phyloP scores from a whole-genome alignment of 2,888 invertebrate genomes.

The Dolichomitus sp. region DNA sequence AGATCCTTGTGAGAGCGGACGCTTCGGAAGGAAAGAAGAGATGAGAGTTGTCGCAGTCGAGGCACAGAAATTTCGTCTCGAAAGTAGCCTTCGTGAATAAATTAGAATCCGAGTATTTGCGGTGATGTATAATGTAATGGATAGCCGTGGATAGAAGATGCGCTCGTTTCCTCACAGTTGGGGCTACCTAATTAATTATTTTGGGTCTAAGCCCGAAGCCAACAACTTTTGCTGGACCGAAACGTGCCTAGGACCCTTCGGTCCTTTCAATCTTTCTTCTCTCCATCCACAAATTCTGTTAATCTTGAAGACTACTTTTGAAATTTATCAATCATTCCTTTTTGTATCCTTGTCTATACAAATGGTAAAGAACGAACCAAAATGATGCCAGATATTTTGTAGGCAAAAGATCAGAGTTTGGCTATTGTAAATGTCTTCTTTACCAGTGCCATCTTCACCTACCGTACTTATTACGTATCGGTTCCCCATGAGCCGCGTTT shows the following conservation, averaged over 20 bases:
- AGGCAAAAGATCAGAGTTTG: neutral
- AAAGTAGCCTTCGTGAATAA: slow-evolving; percentile 81
- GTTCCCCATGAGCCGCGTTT: slow-evolving; percentile 75
- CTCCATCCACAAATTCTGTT: slow-evolving; percentile 74
- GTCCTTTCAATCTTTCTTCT: slow-evolving; percentile 53
- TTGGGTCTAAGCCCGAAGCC: slow-evolving; percentile 81
- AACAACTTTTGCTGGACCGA: slow-evolving; percentile 74
- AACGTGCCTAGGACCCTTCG: slow-evolving; percentile 41
- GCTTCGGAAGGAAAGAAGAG: neutral
- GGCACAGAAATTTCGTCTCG: slow-evolving; percentile 58
- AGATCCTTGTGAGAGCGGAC: slow-evolving; percentile 1
- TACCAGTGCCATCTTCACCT: slow-evolving; percentile 1
- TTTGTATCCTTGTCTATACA: neutral
- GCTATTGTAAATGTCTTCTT: neutral
- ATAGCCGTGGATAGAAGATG: slow-evolving; percentile 73
- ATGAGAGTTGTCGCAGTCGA: slow-evolving; percentile 27
- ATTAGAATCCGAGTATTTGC: slow-evolving; percentile 84
- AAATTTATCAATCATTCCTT: slow-evolving; percentile 76
- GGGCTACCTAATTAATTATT: slow-evolving; percentile 84
- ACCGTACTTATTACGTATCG: slow-evolving; percentile 47
- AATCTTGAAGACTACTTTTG: slow-evolving; percentile 76
- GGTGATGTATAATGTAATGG: slow-evolving; percentile 85
- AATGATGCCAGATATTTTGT: neutral
- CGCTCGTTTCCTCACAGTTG: slow-evolving; percentile 62
- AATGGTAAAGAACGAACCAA: neutral